Evolutionary conservation across 2,888 invertebrate species (phyloP), one percentile per base, ranked within the genome.

Genomic region (Tipula helvola): DNA sequence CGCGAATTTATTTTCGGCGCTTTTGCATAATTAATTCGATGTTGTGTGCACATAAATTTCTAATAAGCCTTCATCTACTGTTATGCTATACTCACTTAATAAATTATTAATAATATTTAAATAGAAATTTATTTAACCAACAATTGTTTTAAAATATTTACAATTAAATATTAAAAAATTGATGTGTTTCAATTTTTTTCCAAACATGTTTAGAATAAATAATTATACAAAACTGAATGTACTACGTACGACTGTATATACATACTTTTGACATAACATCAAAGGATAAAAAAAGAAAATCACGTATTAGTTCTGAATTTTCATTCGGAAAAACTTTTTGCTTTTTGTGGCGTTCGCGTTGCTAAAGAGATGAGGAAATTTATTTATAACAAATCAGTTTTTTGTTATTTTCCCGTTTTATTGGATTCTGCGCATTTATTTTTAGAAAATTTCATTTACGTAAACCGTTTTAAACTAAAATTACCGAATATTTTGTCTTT

Each of bases 121-220:
- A 39, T 39, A 39, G 39, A 39, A 52, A 52, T 18, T 10, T 57
- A 57, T 16, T 7, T 7, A 57, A 5, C 16, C 10, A 71, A 71
- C 71, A 28, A 28, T 71, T 71, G 71, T 28, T 71, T 71, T 71
- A n/a, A 52, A 71, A 10, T 28, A 71, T 71, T 71, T 71, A 71
- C 71, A 71, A 28, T 71, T 71, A 71, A 71, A 71, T 71, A 7
- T 28, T 28, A 71, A 71, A 71, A 71, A 71, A 71, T 71, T 71
- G 71, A 71, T 71, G 28, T 18, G 71, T 71, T 28, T 71, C 71
- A 71, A 71, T 71, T 71, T 71, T 71, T 71, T 71, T 10, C 71
- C 28, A 39, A 84, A 84, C 84, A 84, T 84, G 84, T 39, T 84
- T 84, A 84, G 84, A 84, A 84, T 84, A 84, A 84, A 84, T 84